A percentile compares a stretch with the other conserved stretches of the same genome.
phyloP scores from a whole-genome alignment of 1,140 invertebrate species.

The Matsumurasca onukii region DNA sequence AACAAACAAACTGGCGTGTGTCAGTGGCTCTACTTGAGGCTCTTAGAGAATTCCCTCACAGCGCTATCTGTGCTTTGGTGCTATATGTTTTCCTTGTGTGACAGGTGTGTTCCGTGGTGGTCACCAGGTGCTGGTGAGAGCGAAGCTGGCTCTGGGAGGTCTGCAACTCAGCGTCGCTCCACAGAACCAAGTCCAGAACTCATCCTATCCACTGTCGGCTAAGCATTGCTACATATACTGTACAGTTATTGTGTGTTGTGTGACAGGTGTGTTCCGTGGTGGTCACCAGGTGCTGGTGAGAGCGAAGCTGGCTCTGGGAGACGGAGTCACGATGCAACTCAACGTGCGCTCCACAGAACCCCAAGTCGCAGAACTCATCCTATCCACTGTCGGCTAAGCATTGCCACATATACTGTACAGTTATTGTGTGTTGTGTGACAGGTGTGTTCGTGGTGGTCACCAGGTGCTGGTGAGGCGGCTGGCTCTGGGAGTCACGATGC shows the following conservation, averaged over 20 bases:
- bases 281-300: slow-evolving; percentile 86
- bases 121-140: slow-evolving; percentile 85
- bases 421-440: too few relatives aligned
- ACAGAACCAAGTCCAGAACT: slow-evolving; percentile 72
- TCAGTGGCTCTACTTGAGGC: too few relatives aligned
- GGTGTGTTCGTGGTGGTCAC: slow-evolving; percentile 86
- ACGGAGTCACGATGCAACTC: slow-evolving; percentile 72
- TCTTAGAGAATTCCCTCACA: too few relatives aligned
- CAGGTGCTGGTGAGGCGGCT: slow-evolving; percentile 89
- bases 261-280: slow-evolving; percentile 78
- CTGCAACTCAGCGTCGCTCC: slow-evolving; percentile 69
- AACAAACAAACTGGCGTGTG: too few relatives aligned
- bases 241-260: too few relatives aligned
- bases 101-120: too few relatives aligned
- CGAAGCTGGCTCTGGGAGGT: slow-evolving; percentile 76
- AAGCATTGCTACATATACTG: too few relatives aligned
- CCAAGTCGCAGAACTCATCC: slow-evolving; percentile 77
- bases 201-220: slow-evolving; percentile 82
- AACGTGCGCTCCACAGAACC: slow-evolving; percentile 61
- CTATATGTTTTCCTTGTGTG: too few relatives aligned
- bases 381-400: slow-evolving; percentile 84
- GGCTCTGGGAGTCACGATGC: slow-evolving; percentile 76
- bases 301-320: slow-evolving; percentile 78
- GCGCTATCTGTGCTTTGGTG: too few relatives aligned
- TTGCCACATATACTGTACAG: too few relatives aligned